phyloP scores from a whole-genome alignment of 2,797 vertebrate species.

The Babyrousa celebensis region DNA sequence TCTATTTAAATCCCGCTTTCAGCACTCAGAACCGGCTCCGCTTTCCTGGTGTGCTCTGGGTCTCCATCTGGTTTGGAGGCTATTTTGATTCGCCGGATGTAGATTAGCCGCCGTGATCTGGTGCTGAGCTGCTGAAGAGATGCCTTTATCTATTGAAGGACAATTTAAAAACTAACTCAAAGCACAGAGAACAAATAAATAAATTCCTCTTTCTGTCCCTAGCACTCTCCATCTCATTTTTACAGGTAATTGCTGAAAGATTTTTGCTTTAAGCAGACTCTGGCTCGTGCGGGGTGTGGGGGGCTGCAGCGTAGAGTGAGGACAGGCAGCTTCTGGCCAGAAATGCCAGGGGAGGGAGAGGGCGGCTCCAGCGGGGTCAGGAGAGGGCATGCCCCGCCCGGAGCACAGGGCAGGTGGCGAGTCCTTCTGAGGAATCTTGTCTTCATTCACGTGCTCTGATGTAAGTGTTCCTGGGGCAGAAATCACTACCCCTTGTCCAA shows the following conservation, averaged over 20 bases:
- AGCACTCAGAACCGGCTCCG: constrained; percentile 56
- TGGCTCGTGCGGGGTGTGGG: constrained; percentile 74
- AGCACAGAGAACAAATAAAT: constrained; percentile 83
- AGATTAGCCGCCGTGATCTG: constrained; percentile 74
- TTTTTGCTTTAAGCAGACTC: constrained; percentile 73
- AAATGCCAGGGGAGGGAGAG: background rate
- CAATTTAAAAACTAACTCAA: constrained; percentile 76
- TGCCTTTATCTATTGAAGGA: constrained; percentile 80
- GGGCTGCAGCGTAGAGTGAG: constrained; percentile 49
- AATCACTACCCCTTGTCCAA: background rate
- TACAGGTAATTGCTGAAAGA: constrained; percentile 85
- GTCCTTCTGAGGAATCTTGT: background rate
- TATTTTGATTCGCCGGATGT: constrained; percentile 73
- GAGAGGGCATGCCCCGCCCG: background rate
- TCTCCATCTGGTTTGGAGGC: constrained; percentile 84
- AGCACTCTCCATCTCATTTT: constrained; percentile 69
- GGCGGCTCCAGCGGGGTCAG: accelerated
- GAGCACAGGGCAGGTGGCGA: background rate
- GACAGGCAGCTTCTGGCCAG: background rate
- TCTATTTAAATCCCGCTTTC: constrained; percentile 72
- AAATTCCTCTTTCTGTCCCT: constrained; percentile 79
- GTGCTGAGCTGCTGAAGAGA: constrained; percentile 73
- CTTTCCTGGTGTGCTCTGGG: constrained; percentile 64
- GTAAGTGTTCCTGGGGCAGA: background rate
- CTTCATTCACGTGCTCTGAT: background rate